Conservation (phyloP, 2,797 vertebrate genomes). For the Propithecus deckenii region DNA sequence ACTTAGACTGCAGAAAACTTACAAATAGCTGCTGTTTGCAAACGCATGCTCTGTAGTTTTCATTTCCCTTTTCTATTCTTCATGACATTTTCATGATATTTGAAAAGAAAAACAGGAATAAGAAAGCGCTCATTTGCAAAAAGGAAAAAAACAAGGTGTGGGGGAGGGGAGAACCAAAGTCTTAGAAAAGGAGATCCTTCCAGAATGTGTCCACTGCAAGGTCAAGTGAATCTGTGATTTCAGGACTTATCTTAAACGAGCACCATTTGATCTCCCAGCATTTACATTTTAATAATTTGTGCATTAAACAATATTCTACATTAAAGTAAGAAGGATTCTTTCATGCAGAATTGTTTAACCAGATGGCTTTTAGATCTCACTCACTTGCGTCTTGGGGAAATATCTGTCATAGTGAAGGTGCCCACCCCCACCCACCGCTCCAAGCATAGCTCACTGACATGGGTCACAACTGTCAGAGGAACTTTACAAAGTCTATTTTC, state of each 20-base stretch:
- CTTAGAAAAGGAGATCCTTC: no score
- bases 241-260: neutral
- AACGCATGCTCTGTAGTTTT: accelerated
- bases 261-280: accelerated
- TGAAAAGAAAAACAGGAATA: neutral
- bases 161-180: accelerated
- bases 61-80: neutral
- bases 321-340: accelerated
- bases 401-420: accelerated
- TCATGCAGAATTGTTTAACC: neutral
- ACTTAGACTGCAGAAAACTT: neutral
- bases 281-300: neutral
- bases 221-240: neutral
- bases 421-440: accelerated
- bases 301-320: neutral
- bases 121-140: neutral
- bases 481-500: no score
- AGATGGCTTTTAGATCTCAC: neutral
- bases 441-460: accelerated
- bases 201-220: accelerated
- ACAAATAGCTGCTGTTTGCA: neutral
- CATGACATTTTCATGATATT: neutral
- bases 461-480: accelerated
- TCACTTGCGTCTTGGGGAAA: accelerated
- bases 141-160: neutral